Base-by-base conservation (phyloP, 2,797 vertebrate species). In the Eulemur mongoz region DNA sequence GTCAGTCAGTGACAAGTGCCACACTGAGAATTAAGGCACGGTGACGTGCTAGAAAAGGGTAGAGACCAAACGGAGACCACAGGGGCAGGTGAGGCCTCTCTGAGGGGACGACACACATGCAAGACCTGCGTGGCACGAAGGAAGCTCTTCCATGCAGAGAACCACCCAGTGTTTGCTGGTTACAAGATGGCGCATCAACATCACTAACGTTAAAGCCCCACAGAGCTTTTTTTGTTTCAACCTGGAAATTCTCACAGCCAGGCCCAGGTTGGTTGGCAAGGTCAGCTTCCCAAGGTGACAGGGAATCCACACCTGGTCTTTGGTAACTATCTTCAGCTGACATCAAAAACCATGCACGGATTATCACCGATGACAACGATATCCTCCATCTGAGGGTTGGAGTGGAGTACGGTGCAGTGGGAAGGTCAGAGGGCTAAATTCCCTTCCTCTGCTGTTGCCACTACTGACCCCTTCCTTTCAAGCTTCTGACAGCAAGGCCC, bases 161-260 rank as follows among this genome's bases (percentile, higher is more conserved):
- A 12, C 35, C 69, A 2, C 13, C 25, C 12, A 0, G 4, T 3
- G 1, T 32, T n/a, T 25, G 50, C 23, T 35, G 4, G 1, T 54
- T 63, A n/a, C 78, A 25, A 23, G 2, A 8, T 1, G 35, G n/a
- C 0, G 0, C 7, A 5, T 20, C 63, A 5, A 6, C 14, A 17
- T 4, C 30, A 18, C 20, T n/a, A 11, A 40, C 17, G 2, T 67
- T 8, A 70, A 93, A 85, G 50, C 27, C 30, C 61, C 35, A 30
- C 22, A 40, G 65, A 70, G 7, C 27, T 27, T 54, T 57, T 57
- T 13, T 72, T 43, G 54, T 59, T 50, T 8, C 70, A 32, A 38
- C 43, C 45, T 43, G 25, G 57, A 72, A 10, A 70, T 59, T 22
- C 11, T 91, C 15, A 30, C 22, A 79, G 32, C 52, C 32, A 20